These are phyloP conservation scores for Zaprionus lineosus DNA, from an alignment of 2,888 invertebrate species.

Conservation along the genomic window DNA sequence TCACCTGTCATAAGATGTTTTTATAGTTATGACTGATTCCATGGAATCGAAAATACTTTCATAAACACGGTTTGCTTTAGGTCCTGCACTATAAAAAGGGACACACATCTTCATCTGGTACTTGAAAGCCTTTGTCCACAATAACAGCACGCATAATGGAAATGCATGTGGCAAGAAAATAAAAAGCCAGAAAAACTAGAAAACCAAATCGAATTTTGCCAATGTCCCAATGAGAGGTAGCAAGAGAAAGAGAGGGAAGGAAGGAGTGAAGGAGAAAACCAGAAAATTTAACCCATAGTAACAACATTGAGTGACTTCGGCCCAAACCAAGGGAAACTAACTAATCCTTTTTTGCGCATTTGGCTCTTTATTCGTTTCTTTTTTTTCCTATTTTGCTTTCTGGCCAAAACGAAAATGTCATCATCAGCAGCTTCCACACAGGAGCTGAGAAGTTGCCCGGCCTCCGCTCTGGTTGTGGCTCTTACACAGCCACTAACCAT, in stretches of 20 bases:
- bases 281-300: constrained; percentile 34
- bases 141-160: constrained; percentile 46
- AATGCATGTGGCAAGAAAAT: constrained; percentile 27
- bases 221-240: constrained; percentile 21
- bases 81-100: neutral
- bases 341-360: constrained; percentile 73
- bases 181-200: constrained; percentile 16
- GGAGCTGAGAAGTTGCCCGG: constrained; percentile 33
- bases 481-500: constrained; percentile 25
- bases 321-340: constrained; percentile 51
- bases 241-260: neutral
- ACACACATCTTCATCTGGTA: constrained; percentile 3
- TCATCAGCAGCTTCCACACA: constrained; percentile 70
- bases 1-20: no score
- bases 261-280: no score
- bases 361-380: no score
- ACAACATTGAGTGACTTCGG: constrained; percentile 62
- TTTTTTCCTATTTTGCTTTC: constrained; percentile 1
- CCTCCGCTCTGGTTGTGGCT: neutral
- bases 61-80: no score
- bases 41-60: no score
- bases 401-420: constrained; percentile 72
- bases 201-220: constrained; percentile 61
- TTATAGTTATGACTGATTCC: no score
- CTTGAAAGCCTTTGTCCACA: constrained; percentile 10